Conservation (phyloP, 2,888 invertebrate species). For the Syrista parreyssii region DNA sequence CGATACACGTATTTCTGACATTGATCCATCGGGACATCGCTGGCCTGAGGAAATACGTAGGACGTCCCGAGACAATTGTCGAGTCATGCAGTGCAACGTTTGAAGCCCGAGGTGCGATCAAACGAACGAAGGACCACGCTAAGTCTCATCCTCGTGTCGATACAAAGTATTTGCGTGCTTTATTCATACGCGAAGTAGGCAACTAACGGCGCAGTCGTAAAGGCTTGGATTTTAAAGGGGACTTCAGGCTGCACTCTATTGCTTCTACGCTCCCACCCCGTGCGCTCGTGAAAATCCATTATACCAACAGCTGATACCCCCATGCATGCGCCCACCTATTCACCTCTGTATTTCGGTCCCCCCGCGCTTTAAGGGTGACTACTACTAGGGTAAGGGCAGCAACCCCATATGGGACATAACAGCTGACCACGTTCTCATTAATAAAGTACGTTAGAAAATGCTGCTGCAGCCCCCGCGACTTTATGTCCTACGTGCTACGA, state of each 20-base stretch:
- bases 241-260: neutral
- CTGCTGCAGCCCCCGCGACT: conserved; percentile 29
- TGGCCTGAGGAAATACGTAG: neutral
- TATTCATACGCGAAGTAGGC: neutral
- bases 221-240: neutral
- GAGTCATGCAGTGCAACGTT: neutral
- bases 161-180: neutral
- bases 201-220: neutral
- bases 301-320: conserved; percentile 61
- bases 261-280: neutral
- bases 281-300: conserved; percentile 10
- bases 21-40: neutral
- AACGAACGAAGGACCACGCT: neutral
- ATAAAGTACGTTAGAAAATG: conserved; percentile 60
- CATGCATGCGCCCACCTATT: conserved; percentile 41
- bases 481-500: conserved; percentile 19
- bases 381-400: conserved; percentile 27
- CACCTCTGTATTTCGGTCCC: conserved; percentile 2
- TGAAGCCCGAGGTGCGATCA: neutral
- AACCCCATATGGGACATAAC: conserved; percentile 53
- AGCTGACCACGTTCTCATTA: conserved; percentile 64
- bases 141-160: neutral
- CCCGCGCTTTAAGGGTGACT: conserved; percentile 17
- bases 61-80: neutral
- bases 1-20: neutral